Conservation (phyloP, 1,140 invertebrate species). For the Octopus bimaculoides region DNA sequence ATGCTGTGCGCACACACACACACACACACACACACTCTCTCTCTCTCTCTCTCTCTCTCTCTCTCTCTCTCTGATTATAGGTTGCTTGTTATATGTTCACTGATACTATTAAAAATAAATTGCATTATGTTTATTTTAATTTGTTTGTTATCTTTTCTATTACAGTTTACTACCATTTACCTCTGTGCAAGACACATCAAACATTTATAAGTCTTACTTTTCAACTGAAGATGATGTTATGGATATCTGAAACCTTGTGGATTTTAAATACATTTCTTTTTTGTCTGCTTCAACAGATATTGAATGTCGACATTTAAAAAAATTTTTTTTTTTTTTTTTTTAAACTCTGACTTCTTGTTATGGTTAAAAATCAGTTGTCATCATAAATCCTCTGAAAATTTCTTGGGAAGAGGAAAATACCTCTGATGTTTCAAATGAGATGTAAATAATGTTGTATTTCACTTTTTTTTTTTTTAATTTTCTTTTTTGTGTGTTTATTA, state of each 20-base stretch:
- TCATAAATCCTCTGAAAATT: background rate
- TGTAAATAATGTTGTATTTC: background rate
- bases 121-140: background rate
- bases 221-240: conserved; percentile 6
- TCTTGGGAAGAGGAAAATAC: background rate
- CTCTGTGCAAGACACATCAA: background rate
- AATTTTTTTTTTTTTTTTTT: background rate
- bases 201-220: background rate
- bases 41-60: background rate
- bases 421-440: background rate
- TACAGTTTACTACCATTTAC: conserved; percentile 1
- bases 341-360: background rate
- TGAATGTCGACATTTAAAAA: too few species aligned
- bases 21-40: background rate
- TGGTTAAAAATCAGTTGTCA: background rate
- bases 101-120: background rate
- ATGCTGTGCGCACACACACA: background rate
- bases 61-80: background rate
- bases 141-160: background rate
- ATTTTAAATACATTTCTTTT: background rate
- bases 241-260: background rate
- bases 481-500: background rate
- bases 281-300: background rate
- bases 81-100: background rate
- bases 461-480: background rate